A percentile compares a stretch with the other conserved stretches of the same genome.
Conservation (phyloP, 2,888 invertebrate genomes). For the Pollenia labialis region DNA sequence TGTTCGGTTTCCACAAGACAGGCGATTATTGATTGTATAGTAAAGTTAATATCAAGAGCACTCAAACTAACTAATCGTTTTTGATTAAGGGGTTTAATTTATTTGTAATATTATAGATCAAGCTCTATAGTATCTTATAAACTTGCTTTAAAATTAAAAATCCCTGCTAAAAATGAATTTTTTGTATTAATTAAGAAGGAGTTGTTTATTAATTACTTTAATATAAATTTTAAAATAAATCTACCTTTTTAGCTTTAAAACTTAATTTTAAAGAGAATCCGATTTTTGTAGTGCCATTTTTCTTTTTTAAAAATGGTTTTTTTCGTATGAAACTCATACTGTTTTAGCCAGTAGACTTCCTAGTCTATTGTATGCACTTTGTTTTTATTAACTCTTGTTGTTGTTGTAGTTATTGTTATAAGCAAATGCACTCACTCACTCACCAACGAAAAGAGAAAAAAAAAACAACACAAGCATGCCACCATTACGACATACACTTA, state of each 20-base stretch:
- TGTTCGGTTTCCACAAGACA: no score
- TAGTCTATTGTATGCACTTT: slow-evolving; percentile 61
- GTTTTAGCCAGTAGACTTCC: slow-evolving; percentile 63
- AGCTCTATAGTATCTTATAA: no score
- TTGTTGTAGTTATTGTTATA: slow-evolving; percentile 10
- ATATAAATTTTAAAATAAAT: neutral
- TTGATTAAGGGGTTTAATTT: no score
- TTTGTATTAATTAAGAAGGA: no score
- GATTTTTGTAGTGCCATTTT: neutral
- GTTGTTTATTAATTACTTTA: no score
- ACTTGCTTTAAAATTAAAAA: no score
- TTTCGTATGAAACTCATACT: slow-evolving; percentile 47
- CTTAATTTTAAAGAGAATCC: neutral
- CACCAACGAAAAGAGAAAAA: slow-evolving; percentile 24
- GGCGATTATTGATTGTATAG: no score
- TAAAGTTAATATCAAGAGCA: no score
- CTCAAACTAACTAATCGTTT: no score
- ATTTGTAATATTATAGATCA: no score
- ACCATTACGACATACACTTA: slow-evolving; percentile 64
- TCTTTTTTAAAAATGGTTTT: slow-evolving; percentile 15
- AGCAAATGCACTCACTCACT: slow-evolving; percentile 56
- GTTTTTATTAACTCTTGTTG: slow-evolving; percentile 5
- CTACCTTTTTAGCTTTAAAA: neutral
- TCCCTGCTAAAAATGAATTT: no score
- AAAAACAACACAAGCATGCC: slow-evolving; percentile 37